phyloP scores from a whole-genome alignment of 2,113 vertebrate species.

The Lophius piscatorius region DNA sequence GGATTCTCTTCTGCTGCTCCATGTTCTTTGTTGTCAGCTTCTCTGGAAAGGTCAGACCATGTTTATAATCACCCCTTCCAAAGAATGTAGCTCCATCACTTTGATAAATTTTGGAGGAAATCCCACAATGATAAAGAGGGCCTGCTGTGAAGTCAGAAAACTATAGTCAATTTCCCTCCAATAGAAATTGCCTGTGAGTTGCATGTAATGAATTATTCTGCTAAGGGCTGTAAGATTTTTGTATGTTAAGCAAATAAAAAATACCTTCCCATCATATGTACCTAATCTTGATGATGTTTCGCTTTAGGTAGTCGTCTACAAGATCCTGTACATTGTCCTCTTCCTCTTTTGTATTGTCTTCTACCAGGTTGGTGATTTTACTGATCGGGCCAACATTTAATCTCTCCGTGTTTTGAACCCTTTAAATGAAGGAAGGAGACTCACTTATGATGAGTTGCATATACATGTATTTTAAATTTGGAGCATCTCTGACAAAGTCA shows the following conservation, averaged over 20 bases:
- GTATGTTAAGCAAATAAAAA: background rate
- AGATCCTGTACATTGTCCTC: constrained; percentile 79
- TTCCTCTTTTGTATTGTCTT: constrained; percentile 78
- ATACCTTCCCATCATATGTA: background rate
- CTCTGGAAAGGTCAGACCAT: constrained; percentile 70
- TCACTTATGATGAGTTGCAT: no score
- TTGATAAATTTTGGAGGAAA: background rate
- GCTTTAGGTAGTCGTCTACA: constrained; percentile 71
- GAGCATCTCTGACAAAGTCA: no score
- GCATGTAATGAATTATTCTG: background rate
- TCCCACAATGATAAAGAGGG: background rate
- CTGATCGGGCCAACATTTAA: no score
- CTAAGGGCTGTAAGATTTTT: background rate
- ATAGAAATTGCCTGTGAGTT: background rate
- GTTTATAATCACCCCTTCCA: no score
- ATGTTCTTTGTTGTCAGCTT: constrained; percentile 83
- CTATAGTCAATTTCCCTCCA: background rate
- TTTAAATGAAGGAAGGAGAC: no score
- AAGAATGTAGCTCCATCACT: no score
- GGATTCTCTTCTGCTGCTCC: constrained; percentile 81
- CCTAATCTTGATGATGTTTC: background rate
- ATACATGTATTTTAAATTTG: no score
- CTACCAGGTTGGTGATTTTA: constrained; percentile 70
- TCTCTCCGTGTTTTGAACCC: background rate
- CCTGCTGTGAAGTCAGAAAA: background rate